Percentiles rank a stretch among this genome's conserved stretches.
Evolutionary conservation across 92 coral and sea anemone species (phyloP).

Genomic region (Palythoa grandis): DNA sequence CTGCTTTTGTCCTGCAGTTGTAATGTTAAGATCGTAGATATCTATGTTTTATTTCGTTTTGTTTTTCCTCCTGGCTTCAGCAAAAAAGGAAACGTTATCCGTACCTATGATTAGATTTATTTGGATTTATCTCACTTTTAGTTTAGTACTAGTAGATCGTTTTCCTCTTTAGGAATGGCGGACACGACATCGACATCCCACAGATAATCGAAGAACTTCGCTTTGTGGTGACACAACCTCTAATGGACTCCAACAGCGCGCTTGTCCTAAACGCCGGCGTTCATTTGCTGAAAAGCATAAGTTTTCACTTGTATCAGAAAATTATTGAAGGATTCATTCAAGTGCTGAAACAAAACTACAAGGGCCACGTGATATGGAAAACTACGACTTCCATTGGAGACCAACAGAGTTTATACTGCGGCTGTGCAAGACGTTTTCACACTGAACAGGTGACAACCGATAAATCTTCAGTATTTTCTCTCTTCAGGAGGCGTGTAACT

Average conservation of each 20-base stretch:
- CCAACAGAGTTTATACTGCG: constrained; percentile 70
- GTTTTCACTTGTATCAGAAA: constrained; percentile 70
- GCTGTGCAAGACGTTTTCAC: constrained; percentile 78
- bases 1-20: no score
- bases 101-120: no score
- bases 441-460: constrained; percentile 72
- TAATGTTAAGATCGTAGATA: no score
- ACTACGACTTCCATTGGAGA: constrained; percentile 79
- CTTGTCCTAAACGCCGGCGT: constrained; percentile 70
- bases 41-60: no score
- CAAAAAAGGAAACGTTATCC: no score
- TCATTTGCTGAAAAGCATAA: constrained; percentile 74
- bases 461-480: neutral
- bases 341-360: constrained; percentile 54
- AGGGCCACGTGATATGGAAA: constrained; percentile 79
- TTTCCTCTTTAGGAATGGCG: constrained; percentile 57
- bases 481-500: no score
- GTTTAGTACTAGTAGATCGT: neutral
- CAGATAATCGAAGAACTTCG: constrained; percentile 63
- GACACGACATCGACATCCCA: constrained; percentile 61
- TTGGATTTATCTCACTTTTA: neutral
- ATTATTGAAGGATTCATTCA: constrained; percentile 65
- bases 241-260: constrained; percentile 75
- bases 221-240: constrained; percentile 61
- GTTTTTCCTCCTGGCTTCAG: no score